phyloP scores from a whole-genome alignment of 2,888 invertebrate genomes.

The Ennomos quercinarius region DNA sequence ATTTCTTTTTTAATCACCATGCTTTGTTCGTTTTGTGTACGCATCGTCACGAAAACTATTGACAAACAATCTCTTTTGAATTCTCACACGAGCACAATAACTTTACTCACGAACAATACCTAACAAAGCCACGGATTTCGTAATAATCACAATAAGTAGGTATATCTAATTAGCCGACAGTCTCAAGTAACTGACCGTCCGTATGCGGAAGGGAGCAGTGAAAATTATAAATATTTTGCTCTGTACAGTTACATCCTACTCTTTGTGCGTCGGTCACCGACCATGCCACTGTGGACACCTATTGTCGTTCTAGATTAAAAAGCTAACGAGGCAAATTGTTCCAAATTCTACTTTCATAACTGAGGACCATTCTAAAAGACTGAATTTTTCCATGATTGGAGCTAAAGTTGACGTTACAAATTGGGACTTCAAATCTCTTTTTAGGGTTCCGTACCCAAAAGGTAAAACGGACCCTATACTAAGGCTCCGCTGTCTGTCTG shows the following conservation, averaged over 20 bases:
- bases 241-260: constrained; percentile 57
- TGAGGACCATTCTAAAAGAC: constrained; percentile 20
- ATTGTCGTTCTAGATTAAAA: constrained; percentile 39
- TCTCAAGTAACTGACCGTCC: constrained; percentile 21
- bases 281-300: constrained; percentile 33
- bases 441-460: too few relatives aligned
- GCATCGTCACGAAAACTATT: constrained; percentile 2
- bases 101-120: constrained; percentile 18
- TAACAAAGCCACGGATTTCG: constrained; percentile 9
- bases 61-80: constrained; percentile 8
- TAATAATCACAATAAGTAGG: constrained; percentile 6
- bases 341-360: constrained; percentile 36
- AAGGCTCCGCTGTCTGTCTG: too few relatives aligned
- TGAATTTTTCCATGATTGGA: constrained; percentile 20
- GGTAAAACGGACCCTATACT: too few relatives aligned
- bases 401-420: constrained; percentile 11
- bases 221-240: constrained; percentile 55
- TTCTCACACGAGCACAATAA: constrained; percentile 28
- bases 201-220: constrained; percentile 44
- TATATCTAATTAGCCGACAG: constrained; percentile 15
- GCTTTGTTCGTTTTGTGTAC: too few relatives aligned
- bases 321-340: constrained; percentile 37
- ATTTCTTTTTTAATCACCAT: too few relatives aligned
- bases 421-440: neutral
- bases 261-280: constrained; percentile 53